Percentiles rank a stretch among this genome's conserved stretches.
Conservation (phyloP, 2,797 vertebrate genomes). For the Leucoraja ocellata region DNA sequence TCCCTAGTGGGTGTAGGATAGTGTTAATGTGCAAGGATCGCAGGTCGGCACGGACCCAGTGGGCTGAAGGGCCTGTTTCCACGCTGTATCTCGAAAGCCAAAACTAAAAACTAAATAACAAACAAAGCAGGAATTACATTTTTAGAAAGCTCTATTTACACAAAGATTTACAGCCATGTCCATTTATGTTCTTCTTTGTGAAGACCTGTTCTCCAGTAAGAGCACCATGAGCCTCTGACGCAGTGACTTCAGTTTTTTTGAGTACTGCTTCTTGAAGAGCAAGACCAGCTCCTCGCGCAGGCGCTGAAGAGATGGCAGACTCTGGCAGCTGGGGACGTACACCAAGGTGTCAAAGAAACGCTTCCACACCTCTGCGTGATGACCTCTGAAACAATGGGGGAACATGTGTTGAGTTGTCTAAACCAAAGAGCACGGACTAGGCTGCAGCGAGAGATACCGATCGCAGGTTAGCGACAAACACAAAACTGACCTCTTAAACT, state of each 20-base stretch:
- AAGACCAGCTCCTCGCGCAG: constrained; percentile 58
- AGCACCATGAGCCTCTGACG: constrained; percentile 72
- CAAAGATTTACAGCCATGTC: neutral
- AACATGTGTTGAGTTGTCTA: neutral
- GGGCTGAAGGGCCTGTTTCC: too few relatives aligned
- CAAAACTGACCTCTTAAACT: constrained; percentile 69
- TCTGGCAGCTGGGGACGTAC: constrained; percentile 67
- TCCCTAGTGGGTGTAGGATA: too few relatives aligned
- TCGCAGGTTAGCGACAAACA: neutral
- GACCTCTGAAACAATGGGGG: constrained; percentile 57
- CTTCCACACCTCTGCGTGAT: constrained; percentile 74
- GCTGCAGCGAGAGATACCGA: neutral
- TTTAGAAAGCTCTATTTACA: neutral
- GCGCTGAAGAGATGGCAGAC: constrained; percentile 57
- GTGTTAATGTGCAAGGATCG: too few relatives aligned
- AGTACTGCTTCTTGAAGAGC: constrained; percentile 62
- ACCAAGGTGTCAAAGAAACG: constrained; percentile 78
- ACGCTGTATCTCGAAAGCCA: too few relatives aligned
- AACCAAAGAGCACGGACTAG: neutral
- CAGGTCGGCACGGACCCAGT: too few relatives aligned
- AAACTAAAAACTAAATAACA: neutral
- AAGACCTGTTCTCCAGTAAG: constrained; percentile 70
- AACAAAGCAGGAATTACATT: neutral
- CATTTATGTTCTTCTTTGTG: constrained; percentile 52
- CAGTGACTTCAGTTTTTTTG: constrained; percentile 63